Evolutionary conservation across 2,113 vertebrate genomes (phyloP).

Genomic region (Alligator mississippiensis): DNA sequence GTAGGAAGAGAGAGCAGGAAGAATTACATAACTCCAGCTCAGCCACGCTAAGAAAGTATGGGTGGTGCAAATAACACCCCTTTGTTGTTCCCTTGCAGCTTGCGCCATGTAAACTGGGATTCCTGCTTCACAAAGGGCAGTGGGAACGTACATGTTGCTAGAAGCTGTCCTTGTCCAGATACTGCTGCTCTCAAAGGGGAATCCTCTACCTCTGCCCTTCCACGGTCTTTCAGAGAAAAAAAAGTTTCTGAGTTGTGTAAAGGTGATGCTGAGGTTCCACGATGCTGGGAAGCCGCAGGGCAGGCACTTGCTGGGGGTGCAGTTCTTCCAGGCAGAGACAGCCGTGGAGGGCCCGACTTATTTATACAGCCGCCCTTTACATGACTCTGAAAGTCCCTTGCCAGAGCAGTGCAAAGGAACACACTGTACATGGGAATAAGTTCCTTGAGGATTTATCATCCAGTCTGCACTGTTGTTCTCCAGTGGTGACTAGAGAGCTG

Average conservation of each 20-base stretch:
- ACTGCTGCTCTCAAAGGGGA: neutral
- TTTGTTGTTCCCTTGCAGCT: neutral
- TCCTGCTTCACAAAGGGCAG: accelerated
- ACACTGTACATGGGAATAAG: neutral
- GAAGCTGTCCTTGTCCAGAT: neutral
- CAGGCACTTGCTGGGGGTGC: neutral
- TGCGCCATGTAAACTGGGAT: accelerated
- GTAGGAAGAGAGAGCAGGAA: constrained; percentile 39
- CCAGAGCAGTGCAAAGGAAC: neutral
- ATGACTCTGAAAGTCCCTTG: neutral
- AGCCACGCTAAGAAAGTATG: neutral
- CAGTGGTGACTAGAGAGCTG: accelerated
- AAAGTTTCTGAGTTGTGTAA: neutral
- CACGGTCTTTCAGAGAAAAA: neutral
- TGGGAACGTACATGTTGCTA: accelerated
- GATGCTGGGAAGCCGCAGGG: neutral
- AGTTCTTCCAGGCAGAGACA: neutral
- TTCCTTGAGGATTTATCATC: accelerated
- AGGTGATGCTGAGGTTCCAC: neutral
- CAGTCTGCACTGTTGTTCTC: accelerated
- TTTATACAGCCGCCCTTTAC: neutral
- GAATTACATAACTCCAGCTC: constrained; percentile 8
- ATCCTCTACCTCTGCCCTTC: neutral
- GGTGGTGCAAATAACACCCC: neutral
- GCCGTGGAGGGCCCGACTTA: neutral